Conservation (phyloP, 2,888 invertebrate species). For the Acronicta psi region DNA sequence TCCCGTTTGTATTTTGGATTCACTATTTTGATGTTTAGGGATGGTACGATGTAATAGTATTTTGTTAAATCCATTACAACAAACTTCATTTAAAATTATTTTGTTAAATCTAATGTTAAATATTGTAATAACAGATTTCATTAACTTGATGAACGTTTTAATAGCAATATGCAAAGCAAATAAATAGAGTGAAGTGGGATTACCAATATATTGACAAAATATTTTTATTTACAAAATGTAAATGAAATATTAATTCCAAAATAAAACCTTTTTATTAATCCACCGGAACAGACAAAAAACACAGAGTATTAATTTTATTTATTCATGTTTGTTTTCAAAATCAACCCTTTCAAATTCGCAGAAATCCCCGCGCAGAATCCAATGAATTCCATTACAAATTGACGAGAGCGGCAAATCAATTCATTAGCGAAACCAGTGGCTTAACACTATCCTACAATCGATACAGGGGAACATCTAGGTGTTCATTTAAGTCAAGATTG, state of each 20-base stretch:
- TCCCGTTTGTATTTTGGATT: conserved; percentile 40
- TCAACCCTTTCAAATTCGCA: conserved; percentile 40
- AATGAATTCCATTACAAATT: conserved; percentile 69
- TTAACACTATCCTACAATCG: conserved; percentile 80
- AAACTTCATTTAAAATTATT: neutral
- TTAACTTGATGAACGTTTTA: no score
- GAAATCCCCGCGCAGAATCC: conserved; percentile 44
- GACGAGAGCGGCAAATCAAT: conserved; percentile 80
- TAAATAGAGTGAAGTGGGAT: neutral
- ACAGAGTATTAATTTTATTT: conserved; percentile 1
- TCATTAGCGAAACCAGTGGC: conserved; percentile 81
- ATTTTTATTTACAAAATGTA: neutral
- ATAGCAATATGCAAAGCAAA: no score
- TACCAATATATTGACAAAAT: neutral
- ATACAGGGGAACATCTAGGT: conserved; percentile 78
- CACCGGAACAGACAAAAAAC: neutral
- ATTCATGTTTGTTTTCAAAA: conserved; percentile 1
- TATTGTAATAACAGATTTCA: neutral
- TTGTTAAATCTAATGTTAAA: no score
- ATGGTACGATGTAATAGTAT: conserved; percentile 24
- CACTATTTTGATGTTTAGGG: conserved; percentile 38
- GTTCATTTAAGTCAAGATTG: conserved; percentile 87
- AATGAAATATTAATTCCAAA: neutral
- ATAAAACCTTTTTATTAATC: neutral
- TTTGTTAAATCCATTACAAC: conserved; percentile 33